Evolutionary conservation across 2,888 invertebrate genomes (phyloP), one percentile per base, ranked within the genome.

Genomic region (Apantesis nais): DNA sequence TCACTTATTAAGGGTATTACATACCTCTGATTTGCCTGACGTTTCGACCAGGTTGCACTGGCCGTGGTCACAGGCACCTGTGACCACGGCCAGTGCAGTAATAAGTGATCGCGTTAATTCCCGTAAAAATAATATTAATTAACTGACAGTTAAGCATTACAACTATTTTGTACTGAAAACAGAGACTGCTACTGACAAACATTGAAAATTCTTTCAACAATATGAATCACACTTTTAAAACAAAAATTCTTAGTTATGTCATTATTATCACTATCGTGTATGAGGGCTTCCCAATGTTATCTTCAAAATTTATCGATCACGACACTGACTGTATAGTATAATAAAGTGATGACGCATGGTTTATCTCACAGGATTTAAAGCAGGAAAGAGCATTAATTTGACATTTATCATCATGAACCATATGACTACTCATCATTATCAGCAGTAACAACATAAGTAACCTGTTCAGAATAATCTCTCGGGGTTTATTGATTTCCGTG

Each of bases 201-300:
- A 55, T 5, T 55, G 4, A 14, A 55, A 25, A 55, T 25, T 25
- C 25, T n/a, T 25, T 25, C 25, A 5, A 14, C n/a, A 55, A 25
- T 25, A 55, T 55, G 25, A 55, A 12, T 55, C 55, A 55, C 25
- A 25, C 25, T 55, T 52, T 52, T 55, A 25, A 52, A 55, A 25
- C 55, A 55, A 25, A 55, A 14, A 25, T 55, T 55, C 14, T 55
- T 55, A 55, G 25, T 55, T 55, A 12, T 14, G 14, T 25, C 25
- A 29, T 58, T 58, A 58, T 58, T 58, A 58, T 58, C 58, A 29
- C n/a, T 9, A 52, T 55, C 12, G 55, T 14, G 16, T 29, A 16
- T 29, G 16, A 58, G 58, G 58, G 5, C 58, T 58, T 29, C 58
- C 25, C 22, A 68, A 68, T 63, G 52, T 55, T 68, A 68, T 62